Evolutionary conservation across 1,140 invertebrate genomes (phyloP).

Genomic region (Yoshiicerus persimilis): DNA sequence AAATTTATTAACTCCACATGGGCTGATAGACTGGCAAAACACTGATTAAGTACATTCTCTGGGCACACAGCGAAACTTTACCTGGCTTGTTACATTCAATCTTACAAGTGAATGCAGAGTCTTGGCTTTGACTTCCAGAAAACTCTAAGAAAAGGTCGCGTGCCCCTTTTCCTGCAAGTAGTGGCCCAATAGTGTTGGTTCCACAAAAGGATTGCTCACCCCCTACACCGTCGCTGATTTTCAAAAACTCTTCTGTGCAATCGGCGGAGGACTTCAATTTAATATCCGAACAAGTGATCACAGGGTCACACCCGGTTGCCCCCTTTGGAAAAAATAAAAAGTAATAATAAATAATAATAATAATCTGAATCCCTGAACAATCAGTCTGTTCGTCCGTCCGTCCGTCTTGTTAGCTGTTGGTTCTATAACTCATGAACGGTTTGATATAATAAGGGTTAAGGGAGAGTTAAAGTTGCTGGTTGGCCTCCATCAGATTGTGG

Average conservation of each 20-base stretch:
- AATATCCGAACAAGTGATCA: background rate
- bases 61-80: no score
- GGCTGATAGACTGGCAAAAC: no score
- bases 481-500: no score
- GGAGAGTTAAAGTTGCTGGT: no score
- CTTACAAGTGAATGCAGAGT: background rate
- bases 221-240: background rate
- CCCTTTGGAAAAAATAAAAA: background rate
- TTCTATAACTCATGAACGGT: no score
- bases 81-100: background rate
- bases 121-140: background rate
- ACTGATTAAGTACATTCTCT: no score
- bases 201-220: background rate
- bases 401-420: no score
- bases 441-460: no score
- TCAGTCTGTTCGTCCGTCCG: no score
- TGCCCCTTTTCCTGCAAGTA: background rate
- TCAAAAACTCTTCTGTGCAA: background rate
- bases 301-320: background rate
- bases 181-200: background rate
- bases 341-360: no score
- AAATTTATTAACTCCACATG: background rate
- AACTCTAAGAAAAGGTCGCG: background rate
- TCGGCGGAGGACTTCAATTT: background rate
- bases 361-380: no score